phyloP scores from a whole-genome alignment of 2,888 invertebrate species.

The Cyclophora albipunctata region DNA sequence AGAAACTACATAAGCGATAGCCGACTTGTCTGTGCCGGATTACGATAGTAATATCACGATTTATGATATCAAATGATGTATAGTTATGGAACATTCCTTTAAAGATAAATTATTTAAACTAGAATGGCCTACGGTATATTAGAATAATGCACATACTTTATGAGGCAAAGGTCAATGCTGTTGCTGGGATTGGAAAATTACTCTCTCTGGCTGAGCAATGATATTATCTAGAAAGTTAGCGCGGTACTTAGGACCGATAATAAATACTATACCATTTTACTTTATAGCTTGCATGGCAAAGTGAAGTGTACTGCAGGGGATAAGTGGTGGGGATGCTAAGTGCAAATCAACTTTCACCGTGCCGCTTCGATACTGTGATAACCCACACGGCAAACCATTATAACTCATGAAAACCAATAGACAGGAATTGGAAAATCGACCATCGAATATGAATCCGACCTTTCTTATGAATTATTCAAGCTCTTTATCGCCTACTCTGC shows the following conservation, averaged over 20 bases:
- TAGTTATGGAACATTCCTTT: too few species aligned
- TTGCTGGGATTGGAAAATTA: slow-evolving; percentile 5
- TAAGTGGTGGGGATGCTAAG: slow-evolving; percentile 28
- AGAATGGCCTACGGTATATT: too few species aligned
- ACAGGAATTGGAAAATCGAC: slow-evolving; percentile 26
- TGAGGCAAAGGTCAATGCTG: slow-evolving; percentile 13
- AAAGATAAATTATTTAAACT: too few species aligned
- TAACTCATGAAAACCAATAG: slow-evolving; percentile 39
- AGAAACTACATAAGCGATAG: too few species aligned
- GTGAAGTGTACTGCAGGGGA: slow-evolving; percentile 17
- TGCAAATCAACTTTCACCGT: slow-evolving; percentile 64
- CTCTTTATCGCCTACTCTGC: slow-evolving; percentile 18
- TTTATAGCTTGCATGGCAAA: slow-evolving; percentile 24
- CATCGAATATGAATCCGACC: slow-evolving; percentile 28
- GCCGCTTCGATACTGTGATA: slow-evolving; percentile 26
- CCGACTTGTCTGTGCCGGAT: too few species aligned
- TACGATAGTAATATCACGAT: too few species aligned
- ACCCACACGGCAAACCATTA: slow-evolving; percentile 33
- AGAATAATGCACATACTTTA: neutral
- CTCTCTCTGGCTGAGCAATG: slow-evolving; percentile 6
- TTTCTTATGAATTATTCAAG: slow-evolving; percentile 48
- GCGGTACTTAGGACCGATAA: slow-evolving; percentile 3
- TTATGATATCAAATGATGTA: too few species aligned
- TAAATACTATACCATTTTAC: slow-evolving; percentile 4
- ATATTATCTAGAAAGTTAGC: slow-evolving; percentile 15